Percentiles rank a stretch among this genome's conserved stretches.
These are phyloP conservation scores for Anguilla japonica DNA, from an alignment of 2,113 vertebrate genomes.

Conservation along the genomic window DNA sequence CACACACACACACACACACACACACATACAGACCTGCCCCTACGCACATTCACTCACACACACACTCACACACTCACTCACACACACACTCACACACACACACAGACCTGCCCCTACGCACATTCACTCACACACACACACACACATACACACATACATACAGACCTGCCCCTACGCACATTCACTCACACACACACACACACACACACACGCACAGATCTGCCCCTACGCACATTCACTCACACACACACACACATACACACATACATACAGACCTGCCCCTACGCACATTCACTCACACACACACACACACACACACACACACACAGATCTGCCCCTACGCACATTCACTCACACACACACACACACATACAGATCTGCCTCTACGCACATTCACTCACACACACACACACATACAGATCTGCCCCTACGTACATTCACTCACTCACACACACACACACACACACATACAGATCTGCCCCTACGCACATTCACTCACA, in stretches of 20 bases:
- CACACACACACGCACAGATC: not conserved
- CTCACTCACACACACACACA: conserved; percentile 9
- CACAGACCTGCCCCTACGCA: conserved; percentile 1
- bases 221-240: not conserved
- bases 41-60: conserved; percentile 8
- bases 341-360: too few relatives aligned
- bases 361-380: too few relatives aligned
- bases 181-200: not conserved
- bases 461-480: conserved; percentile 12
- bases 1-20: conserved; percentile 11
- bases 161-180: too few relatives aligned
- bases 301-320: not conserved
- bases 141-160: not conserved
- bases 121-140: conserved; percentile 6
- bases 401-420: not conserved
- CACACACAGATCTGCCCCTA: not conserved
- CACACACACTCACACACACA: conserved; percentile 9
- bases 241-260: not conserved
- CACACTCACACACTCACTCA: conserved; percentile 19
- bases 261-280: conserved; percentile 15
- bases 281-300: conserved; percentile 8
- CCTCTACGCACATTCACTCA: too few relatives aligned
- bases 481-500: too few relatives aligned
- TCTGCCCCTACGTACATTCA: conserved; percentile 19
- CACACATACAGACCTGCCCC: not conserved